Conservation (phyloP, 2,888 invertebrate species). For the Oscheius sp. region DNA sequence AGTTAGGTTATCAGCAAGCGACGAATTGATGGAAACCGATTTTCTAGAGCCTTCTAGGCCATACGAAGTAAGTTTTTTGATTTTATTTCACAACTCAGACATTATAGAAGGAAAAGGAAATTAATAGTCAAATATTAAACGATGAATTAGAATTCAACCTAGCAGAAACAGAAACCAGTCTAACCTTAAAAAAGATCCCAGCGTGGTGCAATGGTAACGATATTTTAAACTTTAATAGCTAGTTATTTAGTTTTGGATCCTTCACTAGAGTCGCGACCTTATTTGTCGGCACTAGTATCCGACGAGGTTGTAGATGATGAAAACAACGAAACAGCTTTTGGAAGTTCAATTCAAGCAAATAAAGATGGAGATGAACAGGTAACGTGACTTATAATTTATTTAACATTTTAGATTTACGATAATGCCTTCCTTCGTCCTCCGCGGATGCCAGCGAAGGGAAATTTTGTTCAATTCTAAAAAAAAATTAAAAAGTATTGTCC, state of each 20-base stretch:
- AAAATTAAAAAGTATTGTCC: not conserved
- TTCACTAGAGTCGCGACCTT: conserved; percentile 40
- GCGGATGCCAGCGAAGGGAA: conserved; percentile 17
- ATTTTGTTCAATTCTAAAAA: conserved; percentile 12
- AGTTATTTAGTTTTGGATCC: conserved; percentile 43
- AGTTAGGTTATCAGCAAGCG: not conserved
- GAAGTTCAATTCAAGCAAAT: not conserved
- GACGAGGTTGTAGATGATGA: conserved; percentile 29
- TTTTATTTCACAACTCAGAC: not conserved
- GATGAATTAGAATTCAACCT: conserved; percentile 25
- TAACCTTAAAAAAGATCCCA: conserved; percentile 13
- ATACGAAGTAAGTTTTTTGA: no score
- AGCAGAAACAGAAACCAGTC: conserved; percentile 30
- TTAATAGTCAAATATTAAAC: conserved; percentile 9
- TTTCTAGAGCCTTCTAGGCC: conserved; percentile 9
- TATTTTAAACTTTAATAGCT: not conserved
- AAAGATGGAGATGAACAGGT: not conserved
- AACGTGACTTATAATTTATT: not conserved
- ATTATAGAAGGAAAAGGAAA: not conserved
- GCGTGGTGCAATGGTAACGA: conserved; percentile 14
- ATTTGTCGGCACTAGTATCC: conserved; percentile 33
- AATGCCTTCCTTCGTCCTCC: conserved; percentile 28
- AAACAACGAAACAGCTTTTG: not conserved
- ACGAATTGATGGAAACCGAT: conserved; percentile 19
- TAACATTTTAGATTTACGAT: conserved; percentile 13